A percentile compares a stretch with the other conserved stretches of the same genome.
These are phyloP conservation scores for Eublepharis macularius DNA, from an alignment of 2,113 vertebrate genomes.

Conservation along the genomic window DNA sequence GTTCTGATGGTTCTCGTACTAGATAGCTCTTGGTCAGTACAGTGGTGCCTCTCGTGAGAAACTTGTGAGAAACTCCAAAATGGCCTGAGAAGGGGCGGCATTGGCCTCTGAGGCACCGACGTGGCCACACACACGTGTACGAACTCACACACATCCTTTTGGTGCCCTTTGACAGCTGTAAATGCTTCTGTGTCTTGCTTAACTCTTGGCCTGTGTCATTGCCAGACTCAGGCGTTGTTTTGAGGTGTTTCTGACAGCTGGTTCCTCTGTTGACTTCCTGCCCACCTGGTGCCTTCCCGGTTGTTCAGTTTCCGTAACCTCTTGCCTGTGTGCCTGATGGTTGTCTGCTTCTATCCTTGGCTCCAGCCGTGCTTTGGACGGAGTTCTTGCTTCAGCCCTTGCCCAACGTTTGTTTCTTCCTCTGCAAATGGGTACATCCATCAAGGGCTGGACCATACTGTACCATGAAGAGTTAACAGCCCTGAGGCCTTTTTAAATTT, in stretches of 20 bases:
- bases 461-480: not conserved
- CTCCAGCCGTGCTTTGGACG: not conserved
- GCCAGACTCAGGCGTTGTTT: not conserved
- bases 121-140: not conserved
- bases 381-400: too few relatives aligned
- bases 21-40: too few relatives aligned
- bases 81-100: too few relatives aligned
- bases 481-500: slow-evolving; percentile 27
- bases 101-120: not conserved
- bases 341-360: too few relatives aligned
- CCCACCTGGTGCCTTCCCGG: not conserved
- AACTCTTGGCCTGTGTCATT: not conserved
- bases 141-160: rapidly evolving
- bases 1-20: too few relatives aligned
- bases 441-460: not conserved
- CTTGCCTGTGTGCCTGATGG: not conserved
- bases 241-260: not conserved
- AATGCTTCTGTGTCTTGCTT: not conserved
- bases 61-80: too few relatives aligned
- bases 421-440: not conserved
- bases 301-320: not conserved
- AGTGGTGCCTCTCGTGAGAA: too few relatives aligned
- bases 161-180: not conserved
- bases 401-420: not conserved
- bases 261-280: not conserved